A percentile compares a stretch with the other conserved stretches of the same genome.
Evolutionary conservation across 2,888 invertebrate species (phyloP).

Genomic region (Eueremaeus valkanovi): DNA sequence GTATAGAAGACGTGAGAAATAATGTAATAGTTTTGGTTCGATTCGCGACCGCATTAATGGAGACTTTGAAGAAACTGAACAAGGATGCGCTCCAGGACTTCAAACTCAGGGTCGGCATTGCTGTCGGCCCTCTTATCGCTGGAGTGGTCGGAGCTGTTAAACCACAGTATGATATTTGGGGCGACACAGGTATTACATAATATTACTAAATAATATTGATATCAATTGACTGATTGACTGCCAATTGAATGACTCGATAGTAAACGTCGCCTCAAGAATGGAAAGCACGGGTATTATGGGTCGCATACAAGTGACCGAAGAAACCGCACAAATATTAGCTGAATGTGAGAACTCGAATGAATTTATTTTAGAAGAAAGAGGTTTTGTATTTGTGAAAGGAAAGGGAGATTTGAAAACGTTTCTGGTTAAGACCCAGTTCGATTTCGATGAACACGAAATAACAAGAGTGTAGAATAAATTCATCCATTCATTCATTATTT

Average conservation of each 20-base stretch:
- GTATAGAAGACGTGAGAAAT: slow-evolving; percentile 47
- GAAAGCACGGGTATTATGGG: slow-evolving; percentile 81
- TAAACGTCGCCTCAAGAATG: slow-evolving; percentile 94
- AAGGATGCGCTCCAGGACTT: slow-evolving; percentile 57
- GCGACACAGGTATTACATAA: background rate
- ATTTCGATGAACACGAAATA: slow-evolving; percentile 38
- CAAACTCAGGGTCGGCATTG: slow-evolving; percentile 73
- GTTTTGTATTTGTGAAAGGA: slow-evolving; percentile 90
- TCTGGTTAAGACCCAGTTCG: slow-evolving; percentile 60
- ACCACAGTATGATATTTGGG: slow-evolving; percentile 47
- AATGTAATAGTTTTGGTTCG: slow-evolving; percentile 60
- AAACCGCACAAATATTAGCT: slow-evolving; percentile 71
- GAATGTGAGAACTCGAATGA: slow-evolving; percentile 25
- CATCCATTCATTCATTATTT: too few species aligned
- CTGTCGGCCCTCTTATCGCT: slow-evolving; percentile 83
- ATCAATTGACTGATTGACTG: too few species aligned
- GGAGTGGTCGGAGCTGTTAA: slow-evolving; percentile 75
- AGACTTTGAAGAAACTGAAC: slow-evolving; percentile 61
- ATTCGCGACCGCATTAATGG: slow-evolving; percentile 70
- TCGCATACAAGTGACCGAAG: slow-evolving; percentile 75
- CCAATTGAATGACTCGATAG: slow-evolving; percentile 63
- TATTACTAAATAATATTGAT: background rate
- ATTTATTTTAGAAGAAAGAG: slow-evolving; percentile 82
- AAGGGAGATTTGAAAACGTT: slow-evolving; percentile 86
- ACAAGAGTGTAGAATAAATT: slow-evolving; percentile 26